Evolutionary conservation across 2,888 invertebrate genomes (phyloP).

Genomic region (Ypsolopha sequella): DNA sequence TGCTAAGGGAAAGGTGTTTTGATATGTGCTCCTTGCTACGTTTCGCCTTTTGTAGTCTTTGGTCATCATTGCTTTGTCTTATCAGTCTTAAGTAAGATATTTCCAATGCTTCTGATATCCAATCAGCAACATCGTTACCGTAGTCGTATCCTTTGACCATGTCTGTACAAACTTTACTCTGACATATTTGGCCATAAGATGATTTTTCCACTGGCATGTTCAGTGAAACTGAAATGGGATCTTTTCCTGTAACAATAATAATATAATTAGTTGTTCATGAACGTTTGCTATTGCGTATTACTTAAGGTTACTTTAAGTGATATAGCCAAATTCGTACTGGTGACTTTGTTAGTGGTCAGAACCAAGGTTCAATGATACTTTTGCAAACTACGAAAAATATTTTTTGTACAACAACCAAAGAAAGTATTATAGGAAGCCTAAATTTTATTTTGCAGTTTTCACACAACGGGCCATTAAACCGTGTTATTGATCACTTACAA

Average conservation of each 20-base stretch:
- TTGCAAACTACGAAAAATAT: too few species aligned
- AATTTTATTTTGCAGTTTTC: too few species aligned
- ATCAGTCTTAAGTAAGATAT: conserved; percentile 77
- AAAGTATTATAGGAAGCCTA: too few species aligned
- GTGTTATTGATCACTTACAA: too few species aligned
- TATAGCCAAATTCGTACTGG: too few species aligned
- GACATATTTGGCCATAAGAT: conserved; percentile 65
- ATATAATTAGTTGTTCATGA: neutral
- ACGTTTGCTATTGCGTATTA: conserved; percentile 1
- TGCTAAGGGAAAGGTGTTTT: conserved; percentile 73
- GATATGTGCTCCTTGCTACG: conserved; percentile 19
- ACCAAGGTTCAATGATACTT: too few species aligned
- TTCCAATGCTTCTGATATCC: conserved; percentile 83
- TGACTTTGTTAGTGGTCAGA: too few species aligned
- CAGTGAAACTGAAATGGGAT: conserved; percentile 65
- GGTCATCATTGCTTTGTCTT: conserved; percentile 63
- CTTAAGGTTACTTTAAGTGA: too few species aligned
- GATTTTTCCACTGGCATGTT: conserved; percentile 26
- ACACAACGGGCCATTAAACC: too few species aligned
- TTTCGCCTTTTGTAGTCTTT: conserved; percentile 40
- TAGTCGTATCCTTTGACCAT: conserved; percentile 85
- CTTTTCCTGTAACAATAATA: conserved; percentile 50
- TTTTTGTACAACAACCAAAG: too few species aligned
- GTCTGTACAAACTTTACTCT: conserved; percentile 89
- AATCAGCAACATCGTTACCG: conserved; percentile 82